Conservation (phyloP, 2,888 invertebrate genomes). For the Allophyes oxyacanthae region DNA sequence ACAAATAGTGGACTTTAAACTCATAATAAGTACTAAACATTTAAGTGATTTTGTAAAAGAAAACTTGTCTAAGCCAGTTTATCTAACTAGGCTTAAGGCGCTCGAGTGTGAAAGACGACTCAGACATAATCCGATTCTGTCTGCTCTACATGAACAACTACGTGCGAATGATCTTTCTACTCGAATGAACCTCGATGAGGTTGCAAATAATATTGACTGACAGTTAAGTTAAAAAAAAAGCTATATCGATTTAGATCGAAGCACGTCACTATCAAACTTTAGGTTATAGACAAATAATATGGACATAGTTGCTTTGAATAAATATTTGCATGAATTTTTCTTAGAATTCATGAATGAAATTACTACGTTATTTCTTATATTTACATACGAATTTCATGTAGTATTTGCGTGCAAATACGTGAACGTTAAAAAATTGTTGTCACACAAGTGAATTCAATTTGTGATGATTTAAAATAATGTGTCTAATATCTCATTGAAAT, state of each 20-base stretch:
- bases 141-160: constrained; percentile 40
- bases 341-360: constrained; percentile 39
- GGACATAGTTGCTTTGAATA: constrained; percentile 20
- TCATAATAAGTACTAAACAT: constrained; percentile 27
- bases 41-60: constrained; percentile 33
- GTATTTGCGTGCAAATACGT: constrained; percentile 31
- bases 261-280: constrained; percentile 36
- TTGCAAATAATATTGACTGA: constrained; percentile 24
- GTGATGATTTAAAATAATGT: constrained; percentile 22
- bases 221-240: constrained; percentile 18
- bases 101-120: constrained; percentile 43
- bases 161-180: constrained; percentile 36
- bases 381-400: constrained; percentile 23
- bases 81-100: constrained; percentile 36
- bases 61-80: constrained; percentile 47
- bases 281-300: constrained; percentile 29
- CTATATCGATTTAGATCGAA: constrained; percentile 21
- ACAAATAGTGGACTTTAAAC: background rate
- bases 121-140: constrained; percentile 49
- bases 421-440: constrained; percentile 28
- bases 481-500: no score
- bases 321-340: constrained; percentile 38
- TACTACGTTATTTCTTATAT: constrained; percentile 29
- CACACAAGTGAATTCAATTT: constrained; percentile 22
- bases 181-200: constrained; percentile 19